Conservation (phyloP, 2,797 vertebrate genomes). For the Numenius phaeopus region DNA sequence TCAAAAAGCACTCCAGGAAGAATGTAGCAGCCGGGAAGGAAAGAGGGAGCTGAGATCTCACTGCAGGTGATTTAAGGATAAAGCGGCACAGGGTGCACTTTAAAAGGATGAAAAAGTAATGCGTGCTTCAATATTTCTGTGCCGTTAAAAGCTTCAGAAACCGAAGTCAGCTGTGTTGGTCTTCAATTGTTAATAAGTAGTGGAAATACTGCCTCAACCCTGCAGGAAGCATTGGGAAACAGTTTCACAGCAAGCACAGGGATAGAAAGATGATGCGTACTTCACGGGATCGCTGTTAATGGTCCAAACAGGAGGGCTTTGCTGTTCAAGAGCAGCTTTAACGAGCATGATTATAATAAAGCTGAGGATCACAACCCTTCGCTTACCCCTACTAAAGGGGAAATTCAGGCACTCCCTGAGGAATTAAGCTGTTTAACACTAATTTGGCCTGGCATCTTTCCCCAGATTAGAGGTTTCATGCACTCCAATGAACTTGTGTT, state of each 20-base stretch:
- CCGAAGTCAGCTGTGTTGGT: neutral
- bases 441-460: accelerated
- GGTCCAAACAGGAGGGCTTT: neutral
- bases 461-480: neutral
- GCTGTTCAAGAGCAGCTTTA: neutral
- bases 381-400: neutral
- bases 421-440: neutral
- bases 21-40: neutral
- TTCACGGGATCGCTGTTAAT: neutral
- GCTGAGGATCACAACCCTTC: neutral
- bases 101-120: neutral
- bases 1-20: neutral
- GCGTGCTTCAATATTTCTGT: neutral
- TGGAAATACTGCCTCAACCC: neutral
- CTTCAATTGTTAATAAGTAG: neutral
- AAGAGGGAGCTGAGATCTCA: neutral
- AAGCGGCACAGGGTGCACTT: neutral
- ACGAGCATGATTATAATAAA: neutral
- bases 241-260: neutral
- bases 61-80: neutral
- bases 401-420: neutral
- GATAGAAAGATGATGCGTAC: neutral
- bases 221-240: neutral
- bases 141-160: neutral
- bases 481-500: neutral